Percentiles rank a stretch among this genome's conserved stretches.
Conservation (phyloP, 2,113 vertebrate species). For the Psilopsiagon aurifrons region DNA sequence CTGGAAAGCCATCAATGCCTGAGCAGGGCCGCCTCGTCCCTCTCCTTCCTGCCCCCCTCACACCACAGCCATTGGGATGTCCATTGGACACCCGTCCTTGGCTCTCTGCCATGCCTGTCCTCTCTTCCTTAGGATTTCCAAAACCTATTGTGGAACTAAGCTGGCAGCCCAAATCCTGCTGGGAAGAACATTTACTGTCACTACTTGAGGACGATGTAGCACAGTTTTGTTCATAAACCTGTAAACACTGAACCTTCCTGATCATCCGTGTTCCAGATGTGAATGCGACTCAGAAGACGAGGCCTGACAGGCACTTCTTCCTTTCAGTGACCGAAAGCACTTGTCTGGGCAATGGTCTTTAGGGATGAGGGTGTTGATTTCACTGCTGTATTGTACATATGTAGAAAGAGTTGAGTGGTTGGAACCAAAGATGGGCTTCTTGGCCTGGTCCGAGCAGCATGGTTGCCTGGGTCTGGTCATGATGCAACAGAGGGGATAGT, state of each 20-base stretch:
- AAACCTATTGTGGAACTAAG: conserved; percentile 5
- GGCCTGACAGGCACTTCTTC: background rate
- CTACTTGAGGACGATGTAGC: background rate
- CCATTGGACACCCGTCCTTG: background rate
- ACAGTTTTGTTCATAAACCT: conserved; percentile 9
- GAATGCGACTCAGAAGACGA: background rate
- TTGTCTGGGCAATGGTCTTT: background rate
- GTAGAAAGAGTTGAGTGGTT: background rate
- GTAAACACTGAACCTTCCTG: conserved; percentile 1
- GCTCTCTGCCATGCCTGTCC: background rate
- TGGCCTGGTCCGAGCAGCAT: background rate
- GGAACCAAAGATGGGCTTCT: conserved; percentile 19
- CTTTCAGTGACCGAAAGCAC: conserved; percentile 3
- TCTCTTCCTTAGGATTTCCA: conserved; percentile 25
- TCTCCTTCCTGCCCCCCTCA: background rate
- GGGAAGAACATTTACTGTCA: background rate
- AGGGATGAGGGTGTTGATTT: background rate
- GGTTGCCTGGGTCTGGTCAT: background rate
- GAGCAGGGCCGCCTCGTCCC: conserved; percentile 4
- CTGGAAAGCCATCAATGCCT: conserved; percentile 90
- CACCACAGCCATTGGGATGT: background rate
- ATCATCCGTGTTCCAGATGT: background rate
- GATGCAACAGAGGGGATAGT: background rate
- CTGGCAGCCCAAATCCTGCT: background rate
- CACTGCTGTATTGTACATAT: background rate